Evolutionary conservation across 2,797 vertebrate genomes (phyloP).

Genomic region (Tympanoctomys barrerae): DNA sequence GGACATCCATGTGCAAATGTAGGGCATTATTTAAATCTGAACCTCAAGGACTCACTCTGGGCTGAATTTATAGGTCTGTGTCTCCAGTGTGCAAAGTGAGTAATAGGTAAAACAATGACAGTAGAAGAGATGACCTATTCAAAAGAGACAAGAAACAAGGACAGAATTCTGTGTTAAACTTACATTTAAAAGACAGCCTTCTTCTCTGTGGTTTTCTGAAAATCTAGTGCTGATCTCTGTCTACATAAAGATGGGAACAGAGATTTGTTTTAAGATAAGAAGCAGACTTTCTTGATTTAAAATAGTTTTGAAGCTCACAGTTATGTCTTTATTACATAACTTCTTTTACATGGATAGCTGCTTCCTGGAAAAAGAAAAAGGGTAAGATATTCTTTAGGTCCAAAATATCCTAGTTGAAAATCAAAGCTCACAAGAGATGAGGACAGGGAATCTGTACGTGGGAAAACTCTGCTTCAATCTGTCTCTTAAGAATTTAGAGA

Average conservation of each 20-base stretch:
- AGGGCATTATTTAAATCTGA: conserved; percentile 32
- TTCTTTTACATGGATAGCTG: conserved; percentile 45
- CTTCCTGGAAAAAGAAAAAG: conserved; percentile 55
- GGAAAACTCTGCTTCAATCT: conserved; percentile 8
- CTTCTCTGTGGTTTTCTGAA: neutral
- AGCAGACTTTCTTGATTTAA: conserved; percentile 41
- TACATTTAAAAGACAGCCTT: neutral
- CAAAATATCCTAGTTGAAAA: conserved; percentile 50
- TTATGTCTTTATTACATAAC: conserved; percentile 50
- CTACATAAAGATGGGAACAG: neutral
- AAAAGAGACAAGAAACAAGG: neutral
- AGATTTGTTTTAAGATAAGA: neutral
- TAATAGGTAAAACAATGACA: neutral
- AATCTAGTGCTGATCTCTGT: neutral
- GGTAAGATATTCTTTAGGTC: conserved; percentile 43
- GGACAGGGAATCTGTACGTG: neutral
- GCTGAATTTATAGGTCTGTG: neutral
- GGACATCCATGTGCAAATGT: neutral
- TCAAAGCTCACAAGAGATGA: conserved; percentile 40
- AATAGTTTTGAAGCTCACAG: conserved; percentile 53
- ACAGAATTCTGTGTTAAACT: neutral
- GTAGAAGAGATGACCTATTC: neutral
- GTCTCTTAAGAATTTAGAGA: neutral
- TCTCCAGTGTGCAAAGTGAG: neutral
- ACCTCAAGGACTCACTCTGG: neutral